Evolutionary conservation across 2,888 invertebrate species (phyloP), one percentile per base, ranked within the genome.

Genomic region (Hypsopygia costalis): DNA sequence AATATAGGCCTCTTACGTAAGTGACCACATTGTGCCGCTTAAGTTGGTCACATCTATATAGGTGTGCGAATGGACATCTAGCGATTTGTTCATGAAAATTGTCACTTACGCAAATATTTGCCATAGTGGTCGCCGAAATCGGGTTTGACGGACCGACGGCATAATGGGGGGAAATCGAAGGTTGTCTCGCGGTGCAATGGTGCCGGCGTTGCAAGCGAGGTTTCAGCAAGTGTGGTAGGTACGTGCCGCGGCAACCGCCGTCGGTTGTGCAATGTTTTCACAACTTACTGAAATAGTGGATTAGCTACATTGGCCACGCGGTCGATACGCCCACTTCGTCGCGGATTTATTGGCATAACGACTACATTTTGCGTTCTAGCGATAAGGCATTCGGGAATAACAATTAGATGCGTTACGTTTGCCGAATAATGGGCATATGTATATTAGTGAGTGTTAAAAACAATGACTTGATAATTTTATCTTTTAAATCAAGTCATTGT

Each of bases 141-240:
- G 58, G 57, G 68, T 73, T 77, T 73, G 67, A 67, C 73, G 69
- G 68, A 66, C 62, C 75, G 74, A 75, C 58, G 58, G 58, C 70
- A 69, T 70, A 76, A 78, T 70, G 69, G 67, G 70, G 38, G 66
- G 74, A 78, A 79, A 81, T 80, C 77, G 78, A 81, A 80, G 83
- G 79, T 60, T 59, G 58, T 52, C 4, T 16, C 60, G 52, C 59
- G 54, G 60, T 61, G 66, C 62, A 71, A 71, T 62, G 64, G 60
- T 57, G 62, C 52, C 54, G 16, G 4, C 59, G 59, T 70, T 69
- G 71, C 67, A 68, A 59, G 59, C 56, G 40, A 51, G 39, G 58
- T 69, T 69, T 66, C 68, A 61, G 65, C 59, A 66, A 67, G 59
- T 61, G 57, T 61, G 55, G 65, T 50, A 52, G 53, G 53, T 65